Evolutionary conservation across 1,140 invertebrate species (phyloP).

Genomic region (Epicauta chinensis): DNA sequence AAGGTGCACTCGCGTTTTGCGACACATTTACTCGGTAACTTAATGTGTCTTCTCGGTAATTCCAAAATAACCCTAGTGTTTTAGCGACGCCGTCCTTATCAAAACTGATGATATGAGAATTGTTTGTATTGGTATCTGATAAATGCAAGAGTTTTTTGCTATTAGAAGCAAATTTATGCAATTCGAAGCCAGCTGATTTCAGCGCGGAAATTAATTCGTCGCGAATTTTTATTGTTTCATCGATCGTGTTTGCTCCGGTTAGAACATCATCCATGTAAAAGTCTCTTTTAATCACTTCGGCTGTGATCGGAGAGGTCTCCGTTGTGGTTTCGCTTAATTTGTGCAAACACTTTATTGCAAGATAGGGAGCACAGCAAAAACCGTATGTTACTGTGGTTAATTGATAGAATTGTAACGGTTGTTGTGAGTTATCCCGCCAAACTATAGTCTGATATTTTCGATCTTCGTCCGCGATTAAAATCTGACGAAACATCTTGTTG

Average conservation of each 20-base stretch:
- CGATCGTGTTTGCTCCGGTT: conserved; percentile 30
- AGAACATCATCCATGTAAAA: conserved; percentile 47
- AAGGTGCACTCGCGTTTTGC: too few relatives aligned
- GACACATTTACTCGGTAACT: too few relatives aligned
- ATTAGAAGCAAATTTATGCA: too few relatives aligned
- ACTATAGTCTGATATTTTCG: conserved; percentile 37
- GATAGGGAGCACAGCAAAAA: conserved; percentile 32
- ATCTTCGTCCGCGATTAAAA: conserved; percentile 32
- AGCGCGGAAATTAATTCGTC: too few relatives aligned
- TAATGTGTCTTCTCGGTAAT: too few relatives aligned
- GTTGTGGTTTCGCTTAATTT: conserved; percentile 30
- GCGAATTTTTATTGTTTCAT: not conserved
- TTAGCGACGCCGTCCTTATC: too few relatives aligned
- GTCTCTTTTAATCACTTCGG: conserved; percentile 31
- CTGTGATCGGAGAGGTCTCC: conserved; percentile 29
- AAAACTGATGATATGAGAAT: too few relatives aligned
- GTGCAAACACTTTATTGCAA: conserved; percentile 35
- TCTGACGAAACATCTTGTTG: conserved; percentile 41
- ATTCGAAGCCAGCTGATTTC: too few relatives aligned
- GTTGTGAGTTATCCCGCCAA: conserved; percentile 28
- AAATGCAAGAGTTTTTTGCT: too few relatives aligned
- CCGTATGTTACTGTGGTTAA: conserved; percentile 39
- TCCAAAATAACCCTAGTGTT: too few relatives aligned
- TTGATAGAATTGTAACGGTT: conserved; percentile 22
- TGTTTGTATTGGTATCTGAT: too few relatives aligned